Percentiles rank a stretch among this genome's conserved stretches.
Evolutionary conservation across 2,888 invertebrate genomes (phyloP).

Genomic region (Galeruca laticollis): DNA sequence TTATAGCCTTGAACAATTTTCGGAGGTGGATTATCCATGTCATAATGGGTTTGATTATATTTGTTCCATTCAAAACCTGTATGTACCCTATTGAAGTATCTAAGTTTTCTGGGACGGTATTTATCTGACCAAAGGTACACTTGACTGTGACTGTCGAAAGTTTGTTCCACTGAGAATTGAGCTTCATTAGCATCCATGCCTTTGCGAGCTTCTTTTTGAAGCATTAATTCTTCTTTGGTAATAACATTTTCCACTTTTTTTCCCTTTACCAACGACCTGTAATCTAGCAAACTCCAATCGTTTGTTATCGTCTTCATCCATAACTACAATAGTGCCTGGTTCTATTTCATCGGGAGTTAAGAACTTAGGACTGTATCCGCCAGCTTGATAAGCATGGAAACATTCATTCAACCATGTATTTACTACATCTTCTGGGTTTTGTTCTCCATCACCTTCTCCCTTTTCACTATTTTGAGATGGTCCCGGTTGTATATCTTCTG

Average conservation of each 20-base stretch:
- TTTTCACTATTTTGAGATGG: conserved; percentile 58
- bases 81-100: conserved; percentile 97
- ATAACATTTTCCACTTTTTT: conserved; percentile 69
- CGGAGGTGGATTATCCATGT: conserved; percentile 99
- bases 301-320: conserved; percentile 81
- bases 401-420: conserved; percentile 70
- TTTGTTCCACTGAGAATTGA: conserved; percentile 90
- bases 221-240: conserved; percentile 71
- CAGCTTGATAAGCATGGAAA: conserved; percentile 80
- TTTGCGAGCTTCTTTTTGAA: conserved; percentile 85
- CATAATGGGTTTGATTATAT: conserved; percentile 99
- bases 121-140: conserved; percentile 97
- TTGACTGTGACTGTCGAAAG: conserved; percentile 86
- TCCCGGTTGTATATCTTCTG: conserved; percentile 51
- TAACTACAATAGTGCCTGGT: conserved; percentile 80
- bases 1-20: conserved; percentile 99
- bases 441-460: conserved; percentile 34
- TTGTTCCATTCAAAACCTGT: conserved; percentile 99
- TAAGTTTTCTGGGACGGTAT: conserved; percentile 95
- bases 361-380: conserved; percentile 86
- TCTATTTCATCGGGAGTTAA: conserved; percentile 75
- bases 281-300: conserved; percentile 80
- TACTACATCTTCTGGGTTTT: conserved; percentile 64
- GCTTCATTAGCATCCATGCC: conserved; percentile 90
- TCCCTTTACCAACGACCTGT: conserved; percentile 74